Evolutionary conservation across 2,797 vertebrate species (phyloP), one percentile per base, ranked within the genome.

Genomic region (Neosilurus mollespiculum): DNA sequence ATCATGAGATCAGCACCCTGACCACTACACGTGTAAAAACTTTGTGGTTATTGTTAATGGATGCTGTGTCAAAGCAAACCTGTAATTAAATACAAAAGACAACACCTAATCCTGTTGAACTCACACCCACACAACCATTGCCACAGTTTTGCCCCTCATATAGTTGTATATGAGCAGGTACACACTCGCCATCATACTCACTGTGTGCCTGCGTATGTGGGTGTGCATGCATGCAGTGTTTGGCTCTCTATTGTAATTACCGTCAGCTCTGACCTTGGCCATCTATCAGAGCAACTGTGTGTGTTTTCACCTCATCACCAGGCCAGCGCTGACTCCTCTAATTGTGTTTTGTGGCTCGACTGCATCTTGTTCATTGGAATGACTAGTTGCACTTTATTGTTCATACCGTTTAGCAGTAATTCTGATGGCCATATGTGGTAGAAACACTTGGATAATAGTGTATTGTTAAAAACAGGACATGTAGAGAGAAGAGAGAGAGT

Each of bases 241-340:
- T 65, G 81, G 37, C 34, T 71, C 26, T 69, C 49, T 66, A 34
- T 37, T 78, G 77, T 83, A 87, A 85, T 80, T 77, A 80, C 71
- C 77, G 54, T 75, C 61, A 59, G 53, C 11, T 34, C 59, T 85
- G 75, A 78, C 67, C 75, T 66, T 79, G 67, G 24, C 20, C 58
- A 71, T 65, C 24, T 71, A 58, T 65, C 67, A 79, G 26, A 70
- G 58, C 66, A 70, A 59, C 53, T 11, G 26, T 14, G 72, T 22
- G 73, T 20, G 72, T 34, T n/a, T 37, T 67, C 18, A 11, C 37
- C 65, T 56, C 71, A 75, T 82, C 72, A 82, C 59, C 26, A 73
- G 30, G 43, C 22, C n/a, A 66, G 51, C 64, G n/a, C 51, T 53
- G 69, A 62, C 58, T 76, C 14, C 14, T 73, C 69, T 81, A 53